Evolutionary conservation across 1,140 invertebrate genomes (phyloP).

Genomic region (Leptinotarsa lineolata): DNA sequence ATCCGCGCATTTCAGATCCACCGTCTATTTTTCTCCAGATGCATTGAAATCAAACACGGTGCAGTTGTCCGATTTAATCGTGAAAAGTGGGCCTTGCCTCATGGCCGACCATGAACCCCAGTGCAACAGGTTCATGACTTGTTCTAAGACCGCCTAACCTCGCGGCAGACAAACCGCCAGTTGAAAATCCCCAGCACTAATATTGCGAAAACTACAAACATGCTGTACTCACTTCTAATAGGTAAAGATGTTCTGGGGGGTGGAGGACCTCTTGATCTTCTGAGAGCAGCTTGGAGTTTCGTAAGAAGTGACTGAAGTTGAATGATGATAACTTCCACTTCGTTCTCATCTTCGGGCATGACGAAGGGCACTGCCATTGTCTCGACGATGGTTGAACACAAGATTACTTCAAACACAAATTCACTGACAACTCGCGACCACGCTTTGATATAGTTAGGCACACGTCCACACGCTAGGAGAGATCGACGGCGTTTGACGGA

Average conservation of each 20-base stretch:
- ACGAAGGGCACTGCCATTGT: conserved; percentile 57
- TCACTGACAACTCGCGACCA: conserved; percentile 33
- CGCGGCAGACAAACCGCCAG: too few relatives aligned
- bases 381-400: conserved; percentile 24
- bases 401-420: conserved; percentile 23
- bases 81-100: conserved; percentile 24
- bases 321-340: conserved; percentile 40
- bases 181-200: conserved; percentile 1
- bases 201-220: not conserved
- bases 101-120: conserved; percentile 40
- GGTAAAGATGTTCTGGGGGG: not conserved
- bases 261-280: conserved; percentile 1
- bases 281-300: conserved; percentile 31
- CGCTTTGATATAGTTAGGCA: not conserved
- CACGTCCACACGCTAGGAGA: conserved; percentile 37
- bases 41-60: conserved; percentile 10
- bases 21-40: not conserved
- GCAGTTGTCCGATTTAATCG: conserved; percentile 5
- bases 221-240: conserved; percentile 21
- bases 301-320: conserved; percentile 40
- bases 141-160: conserved; percentile 10
- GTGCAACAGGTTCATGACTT: conserved; percentile 41
- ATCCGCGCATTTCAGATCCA: not conserved
- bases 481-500: conserved; percentile 38
- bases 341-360: conserved; percentile 53